Percentiles rank a stretch among this genome's conserved stretches.
Conservation (phyloP, 2,113 vertebrate genomes). For the Cyphomyrus discorhynchus region DNA sequence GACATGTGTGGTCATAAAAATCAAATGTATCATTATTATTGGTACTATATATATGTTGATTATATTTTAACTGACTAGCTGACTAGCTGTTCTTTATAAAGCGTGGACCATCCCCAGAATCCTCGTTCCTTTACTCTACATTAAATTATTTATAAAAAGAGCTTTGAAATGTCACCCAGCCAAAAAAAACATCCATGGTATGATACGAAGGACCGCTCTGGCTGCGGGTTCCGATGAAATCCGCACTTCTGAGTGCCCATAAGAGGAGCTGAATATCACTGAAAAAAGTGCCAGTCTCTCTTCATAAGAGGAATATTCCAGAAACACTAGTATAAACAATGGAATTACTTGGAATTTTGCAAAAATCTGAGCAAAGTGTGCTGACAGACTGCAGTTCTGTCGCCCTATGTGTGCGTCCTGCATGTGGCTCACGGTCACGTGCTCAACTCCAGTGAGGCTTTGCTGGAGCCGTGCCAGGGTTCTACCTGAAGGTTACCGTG, state of each 20-base stretch:
- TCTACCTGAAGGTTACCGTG: not conserved
- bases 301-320: not conserved
- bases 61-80: not conserved
- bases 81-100: not conserved
- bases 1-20: not conserved
- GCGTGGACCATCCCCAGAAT: not conserved
- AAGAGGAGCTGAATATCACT: not conserved
- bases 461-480: not conserved
- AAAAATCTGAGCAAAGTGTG: not conserved
- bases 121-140: not conserved
- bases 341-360: not conserved
- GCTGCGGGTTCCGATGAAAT: not conserved
- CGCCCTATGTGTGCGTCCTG: too few relatives aligned
- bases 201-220: not conserved
- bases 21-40: not conserved
- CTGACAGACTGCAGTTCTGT: not conserved
- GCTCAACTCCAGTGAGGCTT: not conserved
- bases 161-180: not conserved
- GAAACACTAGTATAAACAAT: not conserved
- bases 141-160: constrained; percentile 1
- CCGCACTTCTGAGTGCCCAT: not conserved
- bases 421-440: not conserved
- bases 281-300: not conserved
- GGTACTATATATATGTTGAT: not conserved
- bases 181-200: not conserved